Evolutionary conservation across 1,140 invertebrate species (phyloP).

Genomic region (Ptiloglossa arizonensis): DNA sequence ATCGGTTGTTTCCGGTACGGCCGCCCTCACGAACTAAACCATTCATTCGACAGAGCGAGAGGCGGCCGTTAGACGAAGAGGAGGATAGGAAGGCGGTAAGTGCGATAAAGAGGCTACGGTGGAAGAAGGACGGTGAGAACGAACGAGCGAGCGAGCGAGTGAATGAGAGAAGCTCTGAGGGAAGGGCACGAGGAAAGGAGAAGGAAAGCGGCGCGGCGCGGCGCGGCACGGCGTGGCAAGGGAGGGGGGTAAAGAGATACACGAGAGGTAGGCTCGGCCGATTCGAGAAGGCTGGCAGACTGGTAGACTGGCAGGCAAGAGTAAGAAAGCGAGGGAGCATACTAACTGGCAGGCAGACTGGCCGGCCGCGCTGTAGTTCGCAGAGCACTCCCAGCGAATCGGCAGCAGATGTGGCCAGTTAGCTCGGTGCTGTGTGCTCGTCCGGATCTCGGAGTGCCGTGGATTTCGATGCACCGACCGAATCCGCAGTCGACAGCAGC

Average conservation of each 20-base stretch:
- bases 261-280: conserved; percentile 47
- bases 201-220: conserved; percentile 3
- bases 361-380: conserved; percentile 42
- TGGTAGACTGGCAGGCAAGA: conserved; percentile 37
- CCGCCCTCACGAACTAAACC: conserved; percentile 52
- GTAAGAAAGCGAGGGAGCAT: conserved; percentile 47
- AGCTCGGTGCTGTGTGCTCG: conserved; percentile 61
- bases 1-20: conserved; percentile 55
- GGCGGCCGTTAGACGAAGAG: not conserved
- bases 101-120: conserved; percentile 7
- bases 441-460: conserved; percentile 41
- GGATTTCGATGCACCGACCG: conserved; percentile 38
- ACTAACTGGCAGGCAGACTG: conserved; percentile 44
- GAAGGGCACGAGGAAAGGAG: conserved; percentile 31
- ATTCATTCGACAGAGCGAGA: conserved; percentile 57
- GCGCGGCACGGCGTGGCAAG: not conserved
- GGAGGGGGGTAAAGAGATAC: conserved; percentile 17
- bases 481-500: conserved; percentile 17
- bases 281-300: conserved; percentile 48
- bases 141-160: conserved; percentile 24
- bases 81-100: conserved; percentile 40
- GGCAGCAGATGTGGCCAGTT: conserved; percentile 70
- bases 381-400: conserved; percentile 53
- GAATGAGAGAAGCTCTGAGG: conserved; percentile 11
- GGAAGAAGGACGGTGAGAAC: not conserved